Evolutionary conservation across 1,140 invertebrate genomes (phyloP).

Genomic region (Harlomillsia oculata): DNA sequence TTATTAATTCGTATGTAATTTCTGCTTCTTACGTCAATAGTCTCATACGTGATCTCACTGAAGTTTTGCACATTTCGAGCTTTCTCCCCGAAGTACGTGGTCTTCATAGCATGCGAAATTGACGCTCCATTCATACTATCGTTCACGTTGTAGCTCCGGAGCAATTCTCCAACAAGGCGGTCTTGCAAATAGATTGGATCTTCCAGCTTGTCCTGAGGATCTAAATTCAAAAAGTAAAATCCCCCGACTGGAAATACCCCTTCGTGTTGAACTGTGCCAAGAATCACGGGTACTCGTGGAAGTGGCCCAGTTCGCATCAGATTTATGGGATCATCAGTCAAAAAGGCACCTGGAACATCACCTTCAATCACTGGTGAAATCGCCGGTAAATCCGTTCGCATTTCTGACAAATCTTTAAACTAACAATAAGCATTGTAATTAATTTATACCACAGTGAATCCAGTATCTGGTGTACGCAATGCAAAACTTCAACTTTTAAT

Average conservation of each 20-base stretch:
- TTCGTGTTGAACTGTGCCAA: constrained; percentile 12
- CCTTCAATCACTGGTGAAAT: constrained; percentile 13
- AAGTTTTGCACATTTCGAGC: constrained; percentile 1
- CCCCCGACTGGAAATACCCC: constrained; percentile 2
- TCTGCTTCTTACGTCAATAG: constrained; percentile 9
- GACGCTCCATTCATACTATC: neutral
- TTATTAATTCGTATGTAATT: too few species aligned
- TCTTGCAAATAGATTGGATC: constrained; percentile 10
- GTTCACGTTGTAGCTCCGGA: neutral
- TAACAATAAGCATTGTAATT: too few species aligned
- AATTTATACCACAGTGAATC: too few species aligned
- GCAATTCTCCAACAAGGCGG: neutral
- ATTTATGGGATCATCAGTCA: constrained; percentile 4
- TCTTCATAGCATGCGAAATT: neutral
- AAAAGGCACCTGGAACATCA: constrained; percentile 16
- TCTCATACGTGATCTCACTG: neutral
- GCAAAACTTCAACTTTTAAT: too few species aligned
- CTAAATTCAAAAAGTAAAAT: constrained; percentile 9
- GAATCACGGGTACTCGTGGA: constrained; percentile 11
- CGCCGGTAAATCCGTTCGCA: neutral
- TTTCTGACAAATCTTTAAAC: neutral
- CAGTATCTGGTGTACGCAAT: too few species aligned
- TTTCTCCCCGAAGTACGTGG: neutral
- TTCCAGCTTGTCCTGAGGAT: neutral
- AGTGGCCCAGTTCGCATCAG: constrained; percentile 1